Percentiles rank a stretch among this genome's conserved stretches.
These are phyloP conservation scores for Pleuronectes platessa DNA, from an alignment of 2,113 vertebrate species.

Conservation along the genomic window DNA sequence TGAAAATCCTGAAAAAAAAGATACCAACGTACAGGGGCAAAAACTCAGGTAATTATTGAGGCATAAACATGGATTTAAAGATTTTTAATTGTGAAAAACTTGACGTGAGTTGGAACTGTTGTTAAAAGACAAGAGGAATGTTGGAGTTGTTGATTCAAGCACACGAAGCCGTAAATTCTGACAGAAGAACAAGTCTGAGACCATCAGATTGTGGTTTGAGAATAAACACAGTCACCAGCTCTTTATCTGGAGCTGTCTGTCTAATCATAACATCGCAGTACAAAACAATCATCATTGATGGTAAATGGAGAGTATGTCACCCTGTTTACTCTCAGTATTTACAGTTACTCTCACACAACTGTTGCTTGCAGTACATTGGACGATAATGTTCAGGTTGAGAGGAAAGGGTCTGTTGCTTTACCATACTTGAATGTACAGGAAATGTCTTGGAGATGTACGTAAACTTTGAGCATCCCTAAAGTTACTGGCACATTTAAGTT, in stretches of 20 bases:
- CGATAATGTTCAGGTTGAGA: neutral
- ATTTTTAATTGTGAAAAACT: neutral
- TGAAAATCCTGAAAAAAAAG: too few species aligned
- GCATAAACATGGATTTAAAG: neutral
- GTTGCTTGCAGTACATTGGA: neutral
- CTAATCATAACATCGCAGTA: neutral
- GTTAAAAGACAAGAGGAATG: neutral
- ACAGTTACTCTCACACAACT: neutral
- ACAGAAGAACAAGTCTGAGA: neutral
- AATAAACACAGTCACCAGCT: neutral
- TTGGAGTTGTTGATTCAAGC: too few species aligned
- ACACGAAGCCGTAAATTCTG: too few species aligned
- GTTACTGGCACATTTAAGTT: neutral
- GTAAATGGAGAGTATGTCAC: neutral
- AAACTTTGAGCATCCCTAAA: neutral
- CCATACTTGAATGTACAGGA: too few species aligned
- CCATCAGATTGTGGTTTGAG: neutral
- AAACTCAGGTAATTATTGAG: neutral
- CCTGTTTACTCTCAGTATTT: neutral
- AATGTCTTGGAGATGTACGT: neutral
- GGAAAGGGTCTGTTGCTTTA: neutral
- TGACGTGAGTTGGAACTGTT: neutral
- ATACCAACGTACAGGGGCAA: too few species aligned
- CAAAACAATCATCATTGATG: neutral
- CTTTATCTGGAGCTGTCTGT: neutral